Evolutionary conservation across 1,140 invertebrate genomes (phyloP).

Genomic region (Frieseomelitta varia): DNA sequence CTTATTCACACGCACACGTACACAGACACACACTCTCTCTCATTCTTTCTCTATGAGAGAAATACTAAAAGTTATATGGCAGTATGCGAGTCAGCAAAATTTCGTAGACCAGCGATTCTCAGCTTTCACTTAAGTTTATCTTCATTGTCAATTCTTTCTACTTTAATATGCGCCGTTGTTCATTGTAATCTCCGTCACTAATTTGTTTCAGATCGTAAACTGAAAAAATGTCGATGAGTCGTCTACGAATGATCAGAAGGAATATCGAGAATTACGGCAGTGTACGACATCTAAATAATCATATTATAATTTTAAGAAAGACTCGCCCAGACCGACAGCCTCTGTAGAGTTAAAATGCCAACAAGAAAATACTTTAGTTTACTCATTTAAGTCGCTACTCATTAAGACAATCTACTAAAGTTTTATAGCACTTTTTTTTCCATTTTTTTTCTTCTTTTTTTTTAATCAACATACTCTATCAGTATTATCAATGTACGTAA

Average conservation of each 20-base stretch:
- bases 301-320: constrained; percentile 62
- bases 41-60: constrained; percentile 33
- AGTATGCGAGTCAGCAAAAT: constrained; percentile 68
- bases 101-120: constrained; percentile 47
- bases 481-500: constrained; percentile 77
- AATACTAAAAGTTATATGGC: constrained; percentile 66
- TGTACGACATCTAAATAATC: constrained; percentile 44
- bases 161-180: not conserved
- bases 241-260: not conserved
- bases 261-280: constrained; percentile 61
- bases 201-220: not conserved
- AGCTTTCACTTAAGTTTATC: constrained; percentile 2
- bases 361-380: constrained; percentile 78
- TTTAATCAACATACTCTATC: constrained; percentile 64
- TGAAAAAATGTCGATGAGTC: not conserved
- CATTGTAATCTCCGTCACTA: not conserved
- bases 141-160: not conserved
- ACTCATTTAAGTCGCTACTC: constrained; percentile 65
- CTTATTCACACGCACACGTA: too few relatives aligned
- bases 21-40: constrained; percentile 28
- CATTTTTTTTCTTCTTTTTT: not conserved
- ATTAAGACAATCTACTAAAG: constrained; percentile 76
- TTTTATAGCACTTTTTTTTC: constrained; percentile 71
- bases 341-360: constrained; percentile 78
- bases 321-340: constrained; percentile 71